Evolutionary conservation across 2,888 invertebrate species (phyloP), one percentile per base, ranked within the genome.

Genomic region (Volucella bombylans): DNA sequence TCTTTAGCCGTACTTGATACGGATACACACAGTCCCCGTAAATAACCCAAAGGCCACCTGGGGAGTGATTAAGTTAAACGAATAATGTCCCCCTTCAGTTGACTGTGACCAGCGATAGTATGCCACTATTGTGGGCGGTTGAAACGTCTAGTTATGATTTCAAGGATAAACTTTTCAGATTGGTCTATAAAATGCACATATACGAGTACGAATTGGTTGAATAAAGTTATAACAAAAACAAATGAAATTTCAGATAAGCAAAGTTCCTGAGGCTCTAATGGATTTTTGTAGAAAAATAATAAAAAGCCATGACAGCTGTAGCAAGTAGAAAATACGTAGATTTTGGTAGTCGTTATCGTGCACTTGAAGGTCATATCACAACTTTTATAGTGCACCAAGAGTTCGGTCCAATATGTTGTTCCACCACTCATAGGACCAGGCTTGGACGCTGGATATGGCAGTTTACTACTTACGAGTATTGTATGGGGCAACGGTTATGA

Each of bases 21-120:
- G 31, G 31, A 54, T 41, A 43, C 41, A 50, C 23, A 23, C 23
- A 23, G n/a, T 43, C 18, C 12, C 31, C 31, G 47, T 55, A 68
- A 68, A 68, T 55, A 57, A 57, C 50, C 31, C 6, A 71, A 57
- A 15, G 38, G 61, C 50, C 59, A 71, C 59, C 71, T 61, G 50
- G 59, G 59, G 71, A 71, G 52, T 71, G 50, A 71, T 71, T 71
- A 61, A 71, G 15, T 71, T 71, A 61, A 71, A 71, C 41, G 59
- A 59, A 71, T 55, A 47, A 38, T 68, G 55, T 57, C 47, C 68
- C 31, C 14, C 38, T 45, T 38, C 38, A 39, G 23, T 23, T 11
- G 23, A 23, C 8, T 12, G 15, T 31, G 12, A 6, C 31, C 6
- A 6, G 6, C 31, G 6, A 31, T 31, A 31, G 31, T 4, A 31